Evolutionary conservation across 2,797 vertebrate genomes (phyloP), one percentile per base, ranked within the genome.

Genomic region (Columba guinea): DNA sequence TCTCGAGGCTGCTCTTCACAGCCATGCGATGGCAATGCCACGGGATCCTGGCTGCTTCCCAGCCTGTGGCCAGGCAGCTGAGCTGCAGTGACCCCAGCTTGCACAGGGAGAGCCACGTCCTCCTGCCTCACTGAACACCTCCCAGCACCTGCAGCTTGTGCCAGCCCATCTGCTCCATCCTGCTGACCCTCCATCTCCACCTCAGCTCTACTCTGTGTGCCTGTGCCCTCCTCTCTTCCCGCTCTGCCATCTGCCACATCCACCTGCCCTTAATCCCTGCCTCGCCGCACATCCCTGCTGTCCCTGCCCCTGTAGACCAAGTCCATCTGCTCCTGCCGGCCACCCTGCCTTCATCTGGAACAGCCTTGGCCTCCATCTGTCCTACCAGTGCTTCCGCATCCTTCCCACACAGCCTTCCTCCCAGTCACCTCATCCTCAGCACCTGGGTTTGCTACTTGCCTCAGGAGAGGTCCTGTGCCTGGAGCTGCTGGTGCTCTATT

Each of bases 251-350:
- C 95, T 96, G 94, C 90, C 44, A 14, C 5, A 1, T 65, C 74
- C 80, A 82, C 5, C 5, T 71, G 34, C 17, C 78, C 71, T 92
- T 91, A 86, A 95, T 95, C 75, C 59, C 85, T 87, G 90, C 78
- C 82, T 94, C 26, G 8, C 46, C 1, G 2, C 83, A 74, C 49
- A 28, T 41, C 89, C 82, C 87, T 75, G 70, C 87, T 92, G 58
- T 71, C 87, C 59, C 86, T 87, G 62, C 48, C 71, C 77, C 53
- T 28, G n/a, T n/a, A 78, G 77, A 41, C 90, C 73, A 26, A n/a
- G 58, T 68, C 90, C 94, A 93, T 96, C 95, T 95, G 95, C 93
- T 97, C 48, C 67, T 58, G 49, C 68, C 2, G 0, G 39, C 82
- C 77, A 65, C 51, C 11, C 73, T 80, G 76, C 58, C 82, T 64